Percentiles rank a stretch among this genome's conserved stretches.
Evolutionary conservation across 1,140 invertebrate species (phyloP).

Genomic region (Danaus melanippus): DNA sequence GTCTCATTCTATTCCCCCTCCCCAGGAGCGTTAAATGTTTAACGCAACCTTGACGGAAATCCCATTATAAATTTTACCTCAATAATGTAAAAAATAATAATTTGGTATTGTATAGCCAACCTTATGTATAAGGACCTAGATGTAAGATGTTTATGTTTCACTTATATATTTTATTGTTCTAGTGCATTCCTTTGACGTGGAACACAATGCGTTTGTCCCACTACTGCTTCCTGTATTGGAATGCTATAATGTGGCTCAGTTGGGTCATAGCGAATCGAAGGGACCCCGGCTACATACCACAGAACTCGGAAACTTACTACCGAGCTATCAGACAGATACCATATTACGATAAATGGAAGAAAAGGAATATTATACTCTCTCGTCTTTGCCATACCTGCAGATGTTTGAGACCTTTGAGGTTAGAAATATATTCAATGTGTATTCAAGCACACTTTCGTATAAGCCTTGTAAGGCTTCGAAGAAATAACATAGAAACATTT

Average conservation of each 20-base stretch:
- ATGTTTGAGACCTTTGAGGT: constrained; percentile 83
- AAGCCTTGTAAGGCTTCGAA: neutral
- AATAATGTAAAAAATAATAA: no score
- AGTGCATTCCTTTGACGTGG: constrained; percentile 93
- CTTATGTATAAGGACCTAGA: no score
- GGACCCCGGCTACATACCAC: constrained; percentile 90
- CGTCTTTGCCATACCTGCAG: constrained; percentile 92
- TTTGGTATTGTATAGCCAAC: no score
- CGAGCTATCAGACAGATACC: constrained; percentile 91
- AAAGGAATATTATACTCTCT: constrained; percentile 87
- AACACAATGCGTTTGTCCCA: constrained; percentile 86
- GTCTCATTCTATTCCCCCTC: no score
- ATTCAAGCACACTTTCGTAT: neutral
- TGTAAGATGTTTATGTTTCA: neutral
- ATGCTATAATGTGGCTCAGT: constrained; percentile 92
- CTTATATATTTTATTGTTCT: constrained; percentile 33
- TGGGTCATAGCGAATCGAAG: constrained; percentile 91
- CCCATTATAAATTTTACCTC: no score
- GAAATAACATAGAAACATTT: no score
- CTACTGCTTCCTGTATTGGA: constrained; percentile 92
- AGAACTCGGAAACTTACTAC: constrained; percentile 91
- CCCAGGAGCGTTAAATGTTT: no score
- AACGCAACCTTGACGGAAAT: no score
- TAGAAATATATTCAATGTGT: constrained; percentile 10
- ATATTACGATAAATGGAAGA: constrained; percentile 91